Conservation (phyloP, 2,888 invertebrate genomes). For the Argynnis bischoffii region DNA sequence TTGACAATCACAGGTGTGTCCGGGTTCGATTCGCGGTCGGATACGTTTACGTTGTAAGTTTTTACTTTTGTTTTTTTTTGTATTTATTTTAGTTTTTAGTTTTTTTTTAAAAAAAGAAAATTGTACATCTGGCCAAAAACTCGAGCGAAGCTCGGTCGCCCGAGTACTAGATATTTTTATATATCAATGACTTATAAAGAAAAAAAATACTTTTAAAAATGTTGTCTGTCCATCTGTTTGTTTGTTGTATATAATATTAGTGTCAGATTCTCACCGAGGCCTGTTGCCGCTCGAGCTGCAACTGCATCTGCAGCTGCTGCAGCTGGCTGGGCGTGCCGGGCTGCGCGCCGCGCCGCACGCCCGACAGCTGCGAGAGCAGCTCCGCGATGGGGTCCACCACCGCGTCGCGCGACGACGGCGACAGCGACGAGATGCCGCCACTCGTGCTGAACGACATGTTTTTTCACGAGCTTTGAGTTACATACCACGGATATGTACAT, state of each 20-base stretch:
- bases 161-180: no score
- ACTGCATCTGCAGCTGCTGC: constrained; percentile 97
- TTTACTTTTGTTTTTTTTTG: no score
- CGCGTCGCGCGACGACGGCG: constrained; percentile 94
- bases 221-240: no score
- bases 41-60: no score
- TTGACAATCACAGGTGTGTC: no score
- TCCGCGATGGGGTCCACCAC: constrained; percentile 99
- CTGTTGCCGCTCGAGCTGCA: constrained; percentile 95
- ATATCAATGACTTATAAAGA: no score
- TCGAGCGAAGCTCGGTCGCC: no score
- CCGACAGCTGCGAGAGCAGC: constrained; percentile 96
- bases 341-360: constrained; percentile 88
- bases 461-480: constrained; percentile 28
- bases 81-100: no score
- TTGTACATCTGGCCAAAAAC: no score
- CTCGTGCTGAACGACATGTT: constrained; percentile 85
- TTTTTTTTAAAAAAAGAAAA: no score
- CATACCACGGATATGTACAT: neutral
- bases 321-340: constrained; percentile 88
- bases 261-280: constrained; percentile 80
- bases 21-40: no score
- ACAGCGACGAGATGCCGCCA: constrained; percentile 91
- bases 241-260: neutral
- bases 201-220: no score